phyloP scores from a whole-genome alignment of 2,113 vertebrate species.

The Canis aureus region DNA sequence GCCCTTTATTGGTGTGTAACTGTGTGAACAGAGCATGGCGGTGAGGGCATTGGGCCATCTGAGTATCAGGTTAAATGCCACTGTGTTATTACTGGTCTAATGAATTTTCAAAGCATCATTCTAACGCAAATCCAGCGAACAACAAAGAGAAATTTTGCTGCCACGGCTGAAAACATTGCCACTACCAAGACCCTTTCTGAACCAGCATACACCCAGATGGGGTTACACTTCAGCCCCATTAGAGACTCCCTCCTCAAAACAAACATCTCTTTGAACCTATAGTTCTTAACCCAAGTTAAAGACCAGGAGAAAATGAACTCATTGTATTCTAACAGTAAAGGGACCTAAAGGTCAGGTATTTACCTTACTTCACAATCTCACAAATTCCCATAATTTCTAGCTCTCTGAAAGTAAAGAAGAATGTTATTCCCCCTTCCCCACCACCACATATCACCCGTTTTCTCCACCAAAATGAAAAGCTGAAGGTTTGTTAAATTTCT shows the following conservation, averaged over 20 bases:
- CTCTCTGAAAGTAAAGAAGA: conserved; percentile 32
- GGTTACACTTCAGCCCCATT: not conserved
- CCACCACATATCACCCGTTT: not conserved
- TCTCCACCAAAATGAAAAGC: conserved; percentile 7
- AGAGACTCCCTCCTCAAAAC: conserved; percentile 51
- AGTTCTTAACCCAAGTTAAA: conserved; percentile 38
- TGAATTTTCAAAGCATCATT: conserved; percentile 72
- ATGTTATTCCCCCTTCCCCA: not conserved
- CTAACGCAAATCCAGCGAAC: conserved; percentile 23
- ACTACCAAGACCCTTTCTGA: not conserved
- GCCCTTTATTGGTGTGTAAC: conserved; percentile 63
- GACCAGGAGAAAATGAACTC: conserved; percentile 25
- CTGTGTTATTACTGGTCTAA: conserved; percentile 58
- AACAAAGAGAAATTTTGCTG: conserved; percentile 60
- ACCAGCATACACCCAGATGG: not conserved
- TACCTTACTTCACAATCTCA: not conserved
- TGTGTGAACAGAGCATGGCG: not conserved
- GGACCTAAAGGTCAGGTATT: not conserved
- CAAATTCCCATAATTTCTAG: conserved; percentile 18
- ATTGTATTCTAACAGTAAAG: conserved; percentile 33
- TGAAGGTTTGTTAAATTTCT: conserved; percentile 20
- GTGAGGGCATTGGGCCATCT: not conserved
- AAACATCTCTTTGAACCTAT: conserved; percentile 66
- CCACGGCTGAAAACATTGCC: not conserved
- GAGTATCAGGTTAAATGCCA: conserved; percentile 68